phyloP scores from a whole-genome alignment of 2,888 invertebrate genomes.

The Trissonchulus sp. region DNA sequence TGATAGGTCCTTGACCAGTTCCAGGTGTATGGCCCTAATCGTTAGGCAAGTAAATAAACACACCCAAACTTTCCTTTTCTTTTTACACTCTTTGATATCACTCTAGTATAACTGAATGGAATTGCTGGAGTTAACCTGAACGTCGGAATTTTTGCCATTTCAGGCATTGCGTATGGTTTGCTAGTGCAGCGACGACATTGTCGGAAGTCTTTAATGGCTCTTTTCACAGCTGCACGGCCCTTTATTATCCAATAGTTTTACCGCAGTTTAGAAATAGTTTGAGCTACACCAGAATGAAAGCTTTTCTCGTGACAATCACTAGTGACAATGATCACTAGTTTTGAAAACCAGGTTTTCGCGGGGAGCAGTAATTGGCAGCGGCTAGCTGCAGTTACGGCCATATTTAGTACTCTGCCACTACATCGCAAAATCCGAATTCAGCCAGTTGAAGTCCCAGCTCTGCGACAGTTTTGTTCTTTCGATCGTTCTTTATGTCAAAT shows the following conservation, averaged over 20 bases:
- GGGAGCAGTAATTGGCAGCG: neutral
- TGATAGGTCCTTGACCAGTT: slow-evolving; percentile 46
- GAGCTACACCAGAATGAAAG: slow-evolving; percentile 9
- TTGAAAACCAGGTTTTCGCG: neutral
- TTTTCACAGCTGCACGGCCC: neutral
- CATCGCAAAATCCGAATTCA: no score
- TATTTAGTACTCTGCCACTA: neutral
- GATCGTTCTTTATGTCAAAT: no score
- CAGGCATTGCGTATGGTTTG: neutral
- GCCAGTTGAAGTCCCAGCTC: no score
- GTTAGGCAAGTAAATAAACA: slow-evolving; percentile 52
- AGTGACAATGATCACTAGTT: slow-evolving; percentile 12
- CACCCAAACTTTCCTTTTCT: slow-evolving; percentile 43
- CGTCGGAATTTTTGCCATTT: neutral
- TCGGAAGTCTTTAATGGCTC: neutral
- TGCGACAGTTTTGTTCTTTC: no score
- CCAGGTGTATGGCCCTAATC: slow-evolving; percentile 51
- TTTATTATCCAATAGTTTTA: slow-evolving; percentile 8
- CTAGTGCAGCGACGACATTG: neutral
- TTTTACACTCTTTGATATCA: slow-evolving; percentile 42
- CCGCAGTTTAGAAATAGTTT: neutral
- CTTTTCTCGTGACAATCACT: slow-evolving; percentile 6
- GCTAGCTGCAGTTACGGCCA: neutral
- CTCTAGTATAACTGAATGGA: slow-evolving; percentile 39
- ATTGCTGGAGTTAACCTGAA: neutral